Base-by-base conservation (phyloP, 2,113 vertebrate species). In the Neolamprologus devosi region DNA sequence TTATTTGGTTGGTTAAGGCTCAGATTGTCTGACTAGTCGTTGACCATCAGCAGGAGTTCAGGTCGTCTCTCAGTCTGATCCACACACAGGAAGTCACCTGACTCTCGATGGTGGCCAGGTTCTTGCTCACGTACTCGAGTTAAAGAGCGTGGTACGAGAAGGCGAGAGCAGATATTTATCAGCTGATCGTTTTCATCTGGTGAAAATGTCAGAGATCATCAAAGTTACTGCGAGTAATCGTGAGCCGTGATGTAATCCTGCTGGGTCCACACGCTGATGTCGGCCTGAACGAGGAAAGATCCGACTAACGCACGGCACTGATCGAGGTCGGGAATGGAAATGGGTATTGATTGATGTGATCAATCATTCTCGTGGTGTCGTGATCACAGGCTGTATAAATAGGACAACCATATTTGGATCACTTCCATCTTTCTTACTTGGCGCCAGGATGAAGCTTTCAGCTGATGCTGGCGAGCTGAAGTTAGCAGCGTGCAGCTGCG, bases 271-370 rank as follows among this genome's bases (percentile, higher is more conserved):
- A 28, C 3, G 54, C 54, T 14, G 54, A 55, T 33, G 30, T 65
- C 60, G 1, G 60, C 60, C 60, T 12, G 6, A 7, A n/a, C 4
- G 6, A 35, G 60, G 17, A 65, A 2, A 12, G 30, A 12, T 7
- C 30, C 9, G 17, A n/a, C 17, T 35, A 35, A 35, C 7, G 1
- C 23, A 26, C 7, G 12, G 1, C 21, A 1, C 30, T 0, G 30
- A 65, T 65, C 6, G 30, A 35, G 4, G 9, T 35, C 2, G 17
- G 9, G 58, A 37, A 37, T 3, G 30, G 17, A 65, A 65, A 65
- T n/a, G 60, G 60, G 17, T 0, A n/a, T 13, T 65, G 60, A n/a
- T n/a, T 12, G 11, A 33, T n/a, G 28, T n/a, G 60, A 2, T n/a
- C 33, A 12, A 1, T 65, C 19, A 21, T n/a, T 0, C 28, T 19